phyloP scores from a whole-genome alignment of 2,113 vertebrate genomes.

The Rhagologus leucostigma region DNA sequence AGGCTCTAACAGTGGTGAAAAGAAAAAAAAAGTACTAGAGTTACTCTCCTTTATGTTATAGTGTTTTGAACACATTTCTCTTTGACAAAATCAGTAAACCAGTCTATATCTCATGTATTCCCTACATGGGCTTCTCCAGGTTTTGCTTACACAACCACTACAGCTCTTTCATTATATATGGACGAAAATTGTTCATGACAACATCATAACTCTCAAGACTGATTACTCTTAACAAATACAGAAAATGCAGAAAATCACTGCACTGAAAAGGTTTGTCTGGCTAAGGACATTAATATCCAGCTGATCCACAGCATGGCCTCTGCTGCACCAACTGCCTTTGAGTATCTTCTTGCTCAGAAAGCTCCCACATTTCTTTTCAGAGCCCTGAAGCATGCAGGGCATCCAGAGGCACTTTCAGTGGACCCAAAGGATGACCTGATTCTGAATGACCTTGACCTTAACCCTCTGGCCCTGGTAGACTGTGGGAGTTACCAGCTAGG shows the following conservation, averaged over 20 bases:
- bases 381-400: neutral
- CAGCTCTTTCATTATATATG: neutral
- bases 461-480: neutral
- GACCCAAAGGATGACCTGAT: neutral
- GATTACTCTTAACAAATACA: neutral
- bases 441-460: neutral
- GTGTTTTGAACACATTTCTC: neutral
- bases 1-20: neutral
- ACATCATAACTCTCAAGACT: neutral
- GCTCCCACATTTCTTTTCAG: neutral
- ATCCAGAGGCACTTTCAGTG: neutral
- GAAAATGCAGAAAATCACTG: neutral
- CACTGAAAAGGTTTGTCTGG: neutral
- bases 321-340: neutral
- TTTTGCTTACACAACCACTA: neutral
- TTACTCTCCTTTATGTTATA: neutral
- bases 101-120: neutral
- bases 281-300: neutral
- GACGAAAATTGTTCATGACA: neutral
- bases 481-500: neutral
- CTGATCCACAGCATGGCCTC: neutral
- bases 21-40: neutral
- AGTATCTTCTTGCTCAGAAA: fast-evolving
- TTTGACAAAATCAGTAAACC: neutral
- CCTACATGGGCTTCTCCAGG: neutral